Evolutionary conservation across 1,140 invertebrate genomes (phyloP).

Genomic region (Conopomorpha cramerella): DNA sequence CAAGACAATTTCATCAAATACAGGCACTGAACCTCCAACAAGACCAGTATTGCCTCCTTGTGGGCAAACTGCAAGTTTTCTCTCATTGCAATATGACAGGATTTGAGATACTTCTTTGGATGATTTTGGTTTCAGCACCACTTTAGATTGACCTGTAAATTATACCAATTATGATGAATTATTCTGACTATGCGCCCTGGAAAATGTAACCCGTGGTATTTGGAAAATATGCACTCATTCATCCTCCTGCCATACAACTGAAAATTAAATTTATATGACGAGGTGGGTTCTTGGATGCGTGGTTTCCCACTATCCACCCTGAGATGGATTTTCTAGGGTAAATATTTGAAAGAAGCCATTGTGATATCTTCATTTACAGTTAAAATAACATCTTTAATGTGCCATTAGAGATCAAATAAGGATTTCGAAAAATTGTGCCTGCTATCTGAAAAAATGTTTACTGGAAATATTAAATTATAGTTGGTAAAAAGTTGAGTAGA

Average conservation of each 20-base stretch:
- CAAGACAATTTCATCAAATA: conserved; percentile 96
- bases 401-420: no score
- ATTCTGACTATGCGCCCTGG: neutral
- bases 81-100: conserved; percentile 83
- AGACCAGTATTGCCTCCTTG: conserved; percentile 95
- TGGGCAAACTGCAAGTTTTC: conserved; percentile 86
- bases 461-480: no score
- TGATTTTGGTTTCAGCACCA: conserved; percentile 82
- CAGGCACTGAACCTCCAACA: conserved; percentile 90
- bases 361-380: no score
- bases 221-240: no score
- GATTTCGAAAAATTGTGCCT: no score
- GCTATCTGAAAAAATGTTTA: no score
- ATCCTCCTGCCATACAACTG: conserved; percentile 1
- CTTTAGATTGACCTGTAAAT: conserved; percentile 68
- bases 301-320: no score
- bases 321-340: neutral
- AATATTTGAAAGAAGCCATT: no score
- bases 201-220: no score
- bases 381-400: no score
- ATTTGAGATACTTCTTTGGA: conserved; percentile 88
- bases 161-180: neutral
- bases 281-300: neutral
- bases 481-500: no score
- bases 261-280: neutral